Evolutionary conservation across 2,797 vertebrate genomes (phyloP), one percentile per base, ranked within the genome.

Genomic region (Amazona finschi): DNA sequence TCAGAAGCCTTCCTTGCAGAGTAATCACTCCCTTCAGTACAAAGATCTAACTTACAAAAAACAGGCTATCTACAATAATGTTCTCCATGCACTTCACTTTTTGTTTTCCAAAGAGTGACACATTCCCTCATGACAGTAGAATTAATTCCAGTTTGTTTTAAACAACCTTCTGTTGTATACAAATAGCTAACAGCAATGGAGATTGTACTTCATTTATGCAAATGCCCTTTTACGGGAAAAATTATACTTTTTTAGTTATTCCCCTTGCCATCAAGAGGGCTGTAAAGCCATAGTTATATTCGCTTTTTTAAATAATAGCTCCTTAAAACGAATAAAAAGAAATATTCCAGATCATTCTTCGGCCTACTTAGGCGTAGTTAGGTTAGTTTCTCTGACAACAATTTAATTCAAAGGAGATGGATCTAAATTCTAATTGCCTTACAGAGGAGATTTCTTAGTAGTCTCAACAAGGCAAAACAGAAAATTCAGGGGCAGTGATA

Each of bases 121-220:
- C 38, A n/a, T 94, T 91, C 38, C 53, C 46, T 53, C 24, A 43
- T 92, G 73, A 77, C 53, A 50, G 66, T 75, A 88, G 80, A 88
- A 91, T 88, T 75, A 41, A 49, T 73, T 92, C 36, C 72, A 69
- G 27, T 60, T 94, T 89, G 52, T 65, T 91, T 94, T 86, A 91
- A 85, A 73, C 44, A 70, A 70, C 19, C 27, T 91, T 77, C 49
- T 88, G 24, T 88, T 81, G 14, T 66, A 55, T 38, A 95, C 72
- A 86, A 88, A 78, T 41, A 89, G 38, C 15, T 75, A 60, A 85
- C 95, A 86, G 12, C 70, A 78, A 24, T 58, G 27, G 30, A 72
- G 31, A 50, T 60, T 47, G 39, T 70, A 24, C 61, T 93, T 94
- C 10, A 58, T 53, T 87, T 93, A 38, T 47, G 27, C 38, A 89